Base-by-base conservation (phyloP, 2,113 vertebrate species). In the Gracilinanus agilis region DNA sequence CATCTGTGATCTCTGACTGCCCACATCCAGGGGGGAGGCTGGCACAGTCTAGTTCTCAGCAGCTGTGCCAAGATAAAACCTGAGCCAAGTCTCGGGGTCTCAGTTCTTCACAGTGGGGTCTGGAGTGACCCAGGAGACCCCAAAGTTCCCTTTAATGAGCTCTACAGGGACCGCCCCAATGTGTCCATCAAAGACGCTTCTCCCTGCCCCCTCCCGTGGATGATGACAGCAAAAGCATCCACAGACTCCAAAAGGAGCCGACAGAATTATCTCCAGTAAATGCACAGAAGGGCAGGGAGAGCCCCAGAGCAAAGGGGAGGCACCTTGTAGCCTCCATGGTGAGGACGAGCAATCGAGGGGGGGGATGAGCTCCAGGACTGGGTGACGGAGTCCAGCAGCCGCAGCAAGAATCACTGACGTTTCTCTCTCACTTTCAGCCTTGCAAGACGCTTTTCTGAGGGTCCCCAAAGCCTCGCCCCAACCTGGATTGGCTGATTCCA, bases 121-220 rank as follows among this genome's bases (percentile, higher is more conserved):
- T 21, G 16, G 27, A 16, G 44, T 5, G 29, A 53, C 90, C 44
- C 44, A 10, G 9, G 90, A 34, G 88, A 24, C 61, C 53, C 2
- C 0, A 49, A 90, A 92, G 55, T 2, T 67, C 90, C 2, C 55
- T 88, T 90, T 75, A 88, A 92, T 9, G 75, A 95, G 58, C 34
- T 53, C 93, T 88, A 24, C 24, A 1, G 3, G 34, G 25, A 3
- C 27, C 21, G 24, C 44, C 53, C 53, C 53, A 1, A 0, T 19
- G 95, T 96, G 90, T 89, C 55, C 94, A 90, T 96, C 91, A 95
- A 92, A 21, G 67, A 40, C 67, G 40, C 34, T 40, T 40, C 67
- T 40, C 34, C 0, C 1, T 25, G 0, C 23, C 75, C 9, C 56
- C 55, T 23, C 11, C 75, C 91, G 83, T 3, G 21, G 3, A 25